Base-by-base conservation (phyloP, 2,888 invertebrate species). In the Malthinus seriepunctatus region DNA sequence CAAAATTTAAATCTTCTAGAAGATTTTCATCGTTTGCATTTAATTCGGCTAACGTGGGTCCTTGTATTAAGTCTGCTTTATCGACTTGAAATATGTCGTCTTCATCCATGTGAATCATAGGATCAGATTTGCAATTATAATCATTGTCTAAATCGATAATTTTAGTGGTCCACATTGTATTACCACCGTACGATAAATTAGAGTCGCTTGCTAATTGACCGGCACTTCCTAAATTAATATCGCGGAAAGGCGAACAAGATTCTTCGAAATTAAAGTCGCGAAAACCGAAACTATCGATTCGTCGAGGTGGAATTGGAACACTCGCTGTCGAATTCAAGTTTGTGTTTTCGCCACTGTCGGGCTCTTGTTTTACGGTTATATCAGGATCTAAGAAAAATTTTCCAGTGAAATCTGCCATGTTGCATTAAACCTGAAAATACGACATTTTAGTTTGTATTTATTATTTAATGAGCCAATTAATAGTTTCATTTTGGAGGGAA, bases 1-100 rank as follows among this genome's bases (percentile, higher is more conserved):
- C 93, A 76, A 94, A 91, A 78, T 90, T 93, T 64, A 94, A 83
- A 78, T 93, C 93, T 73, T 90, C 91, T 54, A 91, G 76, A 39
- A 93, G 82, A 33, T 88, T 89, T 66, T 93, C 93, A 64, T 92
- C 92, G 70, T 92, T 92, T 11, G 90, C 89, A 79, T 92, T 92
- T 50, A 95, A 78, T 75, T 94, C 93, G 0, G 92, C 91, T 53
- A 95, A 81, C 62, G 93, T 93, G 0, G 93, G 90, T 3, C 90
- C 78, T 77, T 91, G 88, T 69, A 93, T 90, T 63, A 91, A 82
- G 79, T 93, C 93, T 35, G 90, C 87, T 79, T 93, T 91, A 76
- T 94, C 93, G 52, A 93, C 91, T 83, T 92, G 88, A 76, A 93
- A 92, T 70, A 93, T 92, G 73, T 93, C 93, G 74, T 93, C 93